Evolutionary conservation across 2,113 vertebrate genomes (phyloP).

Genomic region (Litocranius walleri): DNA sequence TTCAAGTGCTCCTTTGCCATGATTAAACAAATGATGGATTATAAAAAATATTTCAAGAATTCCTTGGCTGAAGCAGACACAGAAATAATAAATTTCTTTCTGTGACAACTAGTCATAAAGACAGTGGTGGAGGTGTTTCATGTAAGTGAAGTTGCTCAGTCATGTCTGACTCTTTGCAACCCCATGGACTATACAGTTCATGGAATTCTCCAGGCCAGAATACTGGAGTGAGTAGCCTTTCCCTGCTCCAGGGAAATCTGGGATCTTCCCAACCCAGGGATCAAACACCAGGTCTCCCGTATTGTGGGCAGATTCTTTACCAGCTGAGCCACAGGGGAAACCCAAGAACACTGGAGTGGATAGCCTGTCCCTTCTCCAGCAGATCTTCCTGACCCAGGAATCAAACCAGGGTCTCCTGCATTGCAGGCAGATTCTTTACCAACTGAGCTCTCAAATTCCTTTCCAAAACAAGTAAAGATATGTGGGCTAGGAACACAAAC

Average conservation of each 20-base stretch:
- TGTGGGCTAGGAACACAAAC: background rate
- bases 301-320: background rate
- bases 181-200: background rate
- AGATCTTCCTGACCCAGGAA: background rate
- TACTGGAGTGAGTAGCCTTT: background rate
- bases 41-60: background rate
- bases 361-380: background rate
- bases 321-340: background rate
- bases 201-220: background rate
- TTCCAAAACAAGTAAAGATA: conserved; percentile 16
- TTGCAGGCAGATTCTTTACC: background rate
- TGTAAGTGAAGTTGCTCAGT: background rate
- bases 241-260: background rate
- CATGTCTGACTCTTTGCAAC: background rate
- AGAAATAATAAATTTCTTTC: background rate
- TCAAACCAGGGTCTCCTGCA: background rate
- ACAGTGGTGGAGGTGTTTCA: conserved; percentile 15
- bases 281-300: fast-evolving
- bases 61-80: background rate
- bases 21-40: background rate
- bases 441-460: background rate
- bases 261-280: background rate
- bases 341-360: background rate
- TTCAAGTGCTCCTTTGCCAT: background rate
- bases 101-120: background rate